Evolutionary conservation across 2,797 vertebrate genomes (phyloP), one percentile per base, ranked within the genome.

Genomic region (Darevskia nairensis): DNA sequence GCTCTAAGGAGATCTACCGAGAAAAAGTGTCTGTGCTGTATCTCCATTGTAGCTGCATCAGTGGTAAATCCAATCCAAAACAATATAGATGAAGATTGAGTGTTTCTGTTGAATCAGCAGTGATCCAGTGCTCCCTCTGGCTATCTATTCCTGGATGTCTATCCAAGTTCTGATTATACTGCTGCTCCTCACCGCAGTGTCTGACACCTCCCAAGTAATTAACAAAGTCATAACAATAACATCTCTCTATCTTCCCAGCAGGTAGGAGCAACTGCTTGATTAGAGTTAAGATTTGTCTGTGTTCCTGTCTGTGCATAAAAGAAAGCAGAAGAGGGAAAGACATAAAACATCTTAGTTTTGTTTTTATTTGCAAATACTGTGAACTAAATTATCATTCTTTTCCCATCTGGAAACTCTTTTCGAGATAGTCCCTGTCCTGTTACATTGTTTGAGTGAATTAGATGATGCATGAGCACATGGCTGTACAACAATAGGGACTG

Each of bases 161-260:
- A 59, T 69, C 86, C 66, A 89, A 29, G 41, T 82, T n/a, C 39
- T 79, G 89, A 77, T 66, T 90, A 80, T 35, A 55, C 89, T 84
- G 32, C 66, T 88, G 69, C 19, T 90, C 66, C 74, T 29, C 3
- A 0, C 69, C 93, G 85, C 90, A 86, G 29, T 41, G 59, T 0
- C 21, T 39, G 50, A 87, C n/a, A 81, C 72, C 91, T 94, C 80
- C 90, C 64, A 85, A 86, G 84, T 64, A 91, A 81, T 87, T 91
- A 84, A 66, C 25, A 82, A 90, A 80, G 41, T n/a, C 8, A 3
- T 84, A 94, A 84, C 25, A 87, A 55, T 41, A 87, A 74, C 82
- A 76, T 76, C 46, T 76, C 75, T 64, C 35, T 89, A 90, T 89
- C 77, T 75, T 19, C 64, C 90, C 61, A 77, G 61, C 91, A 88